Conservation (phyloP, 2,113 vertebrate genomes). For the Eubucco bourcierii region DNA sequence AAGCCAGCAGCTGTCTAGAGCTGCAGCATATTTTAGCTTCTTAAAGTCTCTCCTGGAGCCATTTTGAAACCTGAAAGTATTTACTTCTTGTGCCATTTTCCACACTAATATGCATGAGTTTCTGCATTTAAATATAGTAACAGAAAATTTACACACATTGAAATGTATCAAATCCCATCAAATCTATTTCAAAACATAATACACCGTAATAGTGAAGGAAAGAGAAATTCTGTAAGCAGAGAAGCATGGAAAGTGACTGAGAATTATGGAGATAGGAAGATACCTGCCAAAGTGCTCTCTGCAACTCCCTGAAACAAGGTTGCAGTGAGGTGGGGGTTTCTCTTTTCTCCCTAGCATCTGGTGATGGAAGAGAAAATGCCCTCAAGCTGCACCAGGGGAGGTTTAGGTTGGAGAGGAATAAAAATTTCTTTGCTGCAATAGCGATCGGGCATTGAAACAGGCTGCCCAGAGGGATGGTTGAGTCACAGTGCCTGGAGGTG, state of each 20-base stretch:
- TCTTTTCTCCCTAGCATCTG: too few species aligned
- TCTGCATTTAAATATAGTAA: not conserved
- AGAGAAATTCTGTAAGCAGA: not conserved
- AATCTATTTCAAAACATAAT: not conserved
- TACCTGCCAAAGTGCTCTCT: not conserved
- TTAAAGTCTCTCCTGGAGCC: not conserved
- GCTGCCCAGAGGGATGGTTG: too few species aligned
- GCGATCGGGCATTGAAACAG: too few species aligned
- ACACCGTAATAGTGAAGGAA: not conserved
- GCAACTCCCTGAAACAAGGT: not conserved
- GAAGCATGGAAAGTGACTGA: not conserved
- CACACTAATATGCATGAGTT: not conserved
- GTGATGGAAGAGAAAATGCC: too few species aligned
- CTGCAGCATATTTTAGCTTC: not conserved
- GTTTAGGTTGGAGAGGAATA: not conserved
- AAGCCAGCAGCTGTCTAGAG: not conserved
- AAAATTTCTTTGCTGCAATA: too few species aligned
- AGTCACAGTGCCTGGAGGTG: not conserved
- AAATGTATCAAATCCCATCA: not conserved
- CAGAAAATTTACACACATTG: not conserved
- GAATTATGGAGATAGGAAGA: not conserved
- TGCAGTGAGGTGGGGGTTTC: too few species aligned
- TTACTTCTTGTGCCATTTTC: not conserved
- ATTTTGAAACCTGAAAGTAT: not conserved
- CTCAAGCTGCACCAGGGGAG: too few species aligned